Base-by-base conservation (phyloP, 2,888 invertebrate species). In the Halocaridina rubra region DNA sequence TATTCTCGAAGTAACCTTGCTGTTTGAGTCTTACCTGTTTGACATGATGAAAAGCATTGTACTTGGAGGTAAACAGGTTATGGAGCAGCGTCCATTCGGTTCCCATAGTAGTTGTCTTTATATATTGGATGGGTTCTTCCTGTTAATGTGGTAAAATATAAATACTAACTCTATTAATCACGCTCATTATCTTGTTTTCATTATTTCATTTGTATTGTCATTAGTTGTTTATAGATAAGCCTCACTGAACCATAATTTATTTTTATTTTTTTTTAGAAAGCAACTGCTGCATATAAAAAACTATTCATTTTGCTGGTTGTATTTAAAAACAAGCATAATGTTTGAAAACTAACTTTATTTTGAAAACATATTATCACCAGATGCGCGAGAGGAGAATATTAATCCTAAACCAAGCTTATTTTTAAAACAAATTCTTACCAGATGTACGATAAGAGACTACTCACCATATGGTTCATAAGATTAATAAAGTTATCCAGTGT, bases 401-500 rank as follows among this genome's bases (percentile, higher is more conserved):
- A n/a, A n/a, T n/a, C n/a, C n/a, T n/a, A n/a, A n/a, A n/a, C n/a
- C n/a, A n/a, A n/a, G n/a, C n/a, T n/a, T n/a, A n/a, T n/a, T n/a
- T n/a, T n/a, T n/a, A n/a, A n/a, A n/a, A n/a, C n/a, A n/a, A n/a
- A n/a, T n/a, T n/a, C n/a, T n/a, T n/a, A n/a, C 19, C 2, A 61
- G 10, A 24, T 61, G 61, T n/a, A 19, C 19, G 19, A 19, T 13
- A 24, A 19, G 19, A n/a, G 16, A 8, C 27, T n/a, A 67, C 30
- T 78, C 5, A 85, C 80, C 81, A 72, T 81, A 7, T 85, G 85
- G 22, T 33, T 72, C 39, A 85, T 75, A 22, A 85, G 80, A 16
- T 85, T 81, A n/a, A 85, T 75, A 57, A 77, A 85, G 72, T 61
- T 81, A 30, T 85, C 85, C 3, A 85, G 80, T 22, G 85, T 72